Base-by-base conservation (phyloP, 2,888 invertebrate species). In the Atherix ibis region DNA sequence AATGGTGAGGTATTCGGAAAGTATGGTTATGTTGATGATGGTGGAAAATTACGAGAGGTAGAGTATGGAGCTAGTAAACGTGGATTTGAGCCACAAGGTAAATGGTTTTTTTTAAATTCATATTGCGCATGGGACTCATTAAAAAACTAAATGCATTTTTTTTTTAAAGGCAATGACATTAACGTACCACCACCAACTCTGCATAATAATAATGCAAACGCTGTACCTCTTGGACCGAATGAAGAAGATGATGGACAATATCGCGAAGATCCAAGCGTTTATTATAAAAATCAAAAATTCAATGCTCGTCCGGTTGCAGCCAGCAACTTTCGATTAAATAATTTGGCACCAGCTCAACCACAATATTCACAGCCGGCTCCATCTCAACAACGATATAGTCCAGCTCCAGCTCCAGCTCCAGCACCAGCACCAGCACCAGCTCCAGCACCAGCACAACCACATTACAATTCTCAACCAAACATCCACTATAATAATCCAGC, bases 171-270 rank as follows among this genome's bases (percentile, higher is more conserved):
- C 36, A 54, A 62, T 14, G 70, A 70, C 36, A 84, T 87, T 50
- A 80, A 78, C 60, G 84, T 84, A 2, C 77, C 85, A 1, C 84
- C 85, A n/a, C 80, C 84, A 4, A 77, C 82, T 1, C 49, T 77
- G 14, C 57, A 50, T 32, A 53, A 55, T 10, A 66, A 66, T 38
- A 68, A 66, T 51, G 68, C 67, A 40, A 50, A 60, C 36, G 62
- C 63, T 0, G 54, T 62, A 36, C 68, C 69, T 1, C 45, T 64
- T 37, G 59, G 52, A n/a, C 57, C 54, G 6, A 62, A 65, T 27
- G 75, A 79, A 50, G 73, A 81, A 49, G 85, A 85, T 50, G 85
- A 85, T 50, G 85, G 85, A 0, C 84, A 85, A 49, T 85, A 85
- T 58, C 67, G 82, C 29, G 85, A 85, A 52, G 84, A 85, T 54